These are phyloP conservation scores for Melieria picta DNA, from an alignment of 2,888 invertebrate genomes.

Conservation along the genomic window DNA sequence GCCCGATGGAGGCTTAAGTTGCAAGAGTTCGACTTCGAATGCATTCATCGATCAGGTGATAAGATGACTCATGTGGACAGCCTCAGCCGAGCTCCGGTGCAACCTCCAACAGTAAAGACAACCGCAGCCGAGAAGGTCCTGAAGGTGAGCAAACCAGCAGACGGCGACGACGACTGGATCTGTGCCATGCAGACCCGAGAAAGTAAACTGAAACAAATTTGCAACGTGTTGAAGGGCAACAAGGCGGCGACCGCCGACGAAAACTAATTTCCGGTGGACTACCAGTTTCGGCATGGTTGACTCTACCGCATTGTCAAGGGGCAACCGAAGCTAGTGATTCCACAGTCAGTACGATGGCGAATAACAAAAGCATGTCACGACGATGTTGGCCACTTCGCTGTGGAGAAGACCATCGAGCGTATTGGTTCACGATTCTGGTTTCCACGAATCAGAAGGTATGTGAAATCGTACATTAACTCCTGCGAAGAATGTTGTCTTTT, in stretches of 20 bases:
- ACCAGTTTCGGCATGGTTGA: constrained; percentile 36
- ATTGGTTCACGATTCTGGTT: constrained; percentile 23
- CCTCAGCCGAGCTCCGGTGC: background rate
- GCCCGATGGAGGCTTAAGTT: constrained; percentile 8
- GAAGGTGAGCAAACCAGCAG: background rate
- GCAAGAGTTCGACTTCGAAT: constrained; percentile 26
- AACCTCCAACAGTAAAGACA: background rate
- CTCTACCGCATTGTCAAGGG: constrained; percentile 18
- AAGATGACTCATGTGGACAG: constrained; percentile 5
- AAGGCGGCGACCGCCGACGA: too few relatives aligned
- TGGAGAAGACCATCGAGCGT: constrained; percentile 17
- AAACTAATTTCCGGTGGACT: background rate
- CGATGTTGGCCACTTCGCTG: constrained; percentile 4
- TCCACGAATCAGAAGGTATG: constrained; percentile 31
- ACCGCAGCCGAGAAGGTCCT: constrained; percentile 11
- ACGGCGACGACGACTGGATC: constrained; percentile 22
- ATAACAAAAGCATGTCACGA: constrained; percentile 12
- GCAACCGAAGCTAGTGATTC: background rate
- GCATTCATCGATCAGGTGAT: constrained; percentile 21
- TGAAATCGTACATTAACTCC: constrained; percentile 41
- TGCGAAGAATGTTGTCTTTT: constrained; percentile 24
- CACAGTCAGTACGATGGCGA: constrained; percentile 1
- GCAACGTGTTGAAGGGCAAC: constrained; percentile 10
- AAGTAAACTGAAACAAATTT: background rate
- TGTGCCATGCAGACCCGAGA: constrained; percentile 17